Base-by-base conservation (phyloP, 2,888 invertebrate species). In the Brassicogethes aeneus region DNA sequence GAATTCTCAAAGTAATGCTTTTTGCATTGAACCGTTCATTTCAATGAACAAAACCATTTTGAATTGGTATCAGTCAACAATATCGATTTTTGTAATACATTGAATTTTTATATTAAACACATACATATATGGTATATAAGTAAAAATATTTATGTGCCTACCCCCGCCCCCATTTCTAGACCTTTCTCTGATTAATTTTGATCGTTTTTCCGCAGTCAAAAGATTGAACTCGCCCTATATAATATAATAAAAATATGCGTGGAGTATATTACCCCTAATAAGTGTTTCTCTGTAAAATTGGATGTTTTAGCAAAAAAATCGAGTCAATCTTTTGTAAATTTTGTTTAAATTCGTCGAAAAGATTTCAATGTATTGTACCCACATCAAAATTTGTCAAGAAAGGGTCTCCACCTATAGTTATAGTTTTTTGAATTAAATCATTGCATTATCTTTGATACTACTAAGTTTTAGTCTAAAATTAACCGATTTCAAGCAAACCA, bases 351-450 rank as follows among this genome's bases (percentile, higher is more conserved):
- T 32, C 12, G 32, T 32, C 32, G 13, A 32, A 10, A 13, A n/a
- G n/a, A n/a, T n/a, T 32, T 32, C 14, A 8, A 32, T 12, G 3
- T 12, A 32, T 5, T 32, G 23, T 23, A 23, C 10, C 12, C 14
- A 5, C 32, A 32, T 32, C 32, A 32, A 32, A 32, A 32, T 32
- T 13, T 7, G 7, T 32, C 32, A 32, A 13, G 32, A 10, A 5
- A 3, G 8, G 32, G 32, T 32, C 14, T 57, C 60, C 61, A 62
- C 61, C 59, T 61, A 64, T 64, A 64, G 62, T 62, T 62, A 59
- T 57, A 61, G 61, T 60, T 59, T 57, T 57, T 56, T 54, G 54
- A 32, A 10, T 12, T 12, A 32, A 32, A 32, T 32, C 55, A 55
- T 56, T 53, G 54, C 51, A 53, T 60, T 49, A 54, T 57, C 56